These are phyloP conservation scores for Siniperca scherzeri DNA, from an alignment of 2,797 vertebrate genomes.

Conservation along the genomic window DNA sequence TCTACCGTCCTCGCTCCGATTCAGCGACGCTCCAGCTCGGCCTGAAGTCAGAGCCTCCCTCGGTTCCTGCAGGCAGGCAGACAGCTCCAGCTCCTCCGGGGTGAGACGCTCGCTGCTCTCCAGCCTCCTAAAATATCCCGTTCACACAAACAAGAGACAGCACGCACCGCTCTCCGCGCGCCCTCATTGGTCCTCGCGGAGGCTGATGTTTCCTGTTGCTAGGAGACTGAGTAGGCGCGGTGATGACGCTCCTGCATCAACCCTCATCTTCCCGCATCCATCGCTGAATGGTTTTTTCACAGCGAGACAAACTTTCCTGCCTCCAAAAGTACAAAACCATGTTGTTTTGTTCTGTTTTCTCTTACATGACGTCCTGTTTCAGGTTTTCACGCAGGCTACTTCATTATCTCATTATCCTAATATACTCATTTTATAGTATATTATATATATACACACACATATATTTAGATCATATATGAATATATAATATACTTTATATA, in stretches of 20 bases:
- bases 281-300: background rate
- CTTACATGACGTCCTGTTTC: no score
- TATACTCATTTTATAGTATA: no score
- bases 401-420: no score
- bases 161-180: conserved; percentile 49
- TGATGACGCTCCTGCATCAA: conserved; percentile 90
- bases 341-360: background rate
- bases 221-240: conserved; percentile 90
- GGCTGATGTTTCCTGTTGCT: conserved; percentile 95
- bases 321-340: background rate
- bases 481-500: no score
- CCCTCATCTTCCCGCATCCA: conserved; percentile 80
- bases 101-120: conserved; percentile 55
- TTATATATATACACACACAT: no score
- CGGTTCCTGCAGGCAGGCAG: conserved; percentile 13
- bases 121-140: conserved; percentile 80
- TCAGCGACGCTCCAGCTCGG: conserved; percentile 43
- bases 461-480: no score
- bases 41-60: conserved; percentile 4
- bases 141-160: conserved; percentile 67
- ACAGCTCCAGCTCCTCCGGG: conserved; percentile 43
- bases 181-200: conserved; percentile 91
- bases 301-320: background rate
- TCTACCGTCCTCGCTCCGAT: conserved; percentile 42
- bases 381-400: no score